Evolutionary conservation across 2,113 vertebrate species (phyloP), one percentile per base, ranked within the genome.

Genomic region (Pseudorhombus dupliciocellatus): DNA sequence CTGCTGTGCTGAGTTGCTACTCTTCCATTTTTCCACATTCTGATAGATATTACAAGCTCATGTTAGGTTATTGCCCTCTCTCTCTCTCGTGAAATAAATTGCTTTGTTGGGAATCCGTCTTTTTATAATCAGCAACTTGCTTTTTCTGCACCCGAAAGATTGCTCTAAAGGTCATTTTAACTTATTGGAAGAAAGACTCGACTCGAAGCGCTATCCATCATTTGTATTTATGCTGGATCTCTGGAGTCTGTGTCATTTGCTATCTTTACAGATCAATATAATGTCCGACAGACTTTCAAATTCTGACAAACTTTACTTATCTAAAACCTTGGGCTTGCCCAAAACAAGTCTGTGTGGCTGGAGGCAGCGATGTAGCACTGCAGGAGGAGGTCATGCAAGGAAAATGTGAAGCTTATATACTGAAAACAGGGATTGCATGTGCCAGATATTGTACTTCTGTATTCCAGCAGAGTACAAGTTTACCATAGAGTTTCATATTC

Each of bases 401-500:
- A 62, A 58, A 34, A 64, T 73, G 61, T 3, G 18, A 58, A 42
- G 21, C 70, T 72, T 81, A 30, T 81, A 65, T 81, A 84, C 83
- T 73, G 66, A 81, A 68, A 71, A 20, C 24, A 79, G 59, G 50
- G 71, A 30, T 46, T 74, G 53, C 53, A 66, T 25, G 24, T 84
- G 71, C 73, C 68, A 14, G n/a, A 54, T 44, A 65, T 60, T 82
- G 63, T 44, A 30, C 57, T 51, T 75, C 74, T 79, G 75, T 73
- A 62, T 58, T 55, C 24, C n/a, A 51, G 69, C 77, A 64, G 73
- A 85, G 79, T 75, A 70, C 77, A 75, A 44, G 40, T 61, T 20
- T 20, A 50, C 83, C 70, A 78, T 59, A 56, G 77, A 75, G 80
- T 83, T 84, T 77, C 22, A 73, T 75, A 70, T 77, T 81, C 69